Conservation (phyloP, 2,113 vertebrate genomes). For the Apteryx owenii region DNA sequence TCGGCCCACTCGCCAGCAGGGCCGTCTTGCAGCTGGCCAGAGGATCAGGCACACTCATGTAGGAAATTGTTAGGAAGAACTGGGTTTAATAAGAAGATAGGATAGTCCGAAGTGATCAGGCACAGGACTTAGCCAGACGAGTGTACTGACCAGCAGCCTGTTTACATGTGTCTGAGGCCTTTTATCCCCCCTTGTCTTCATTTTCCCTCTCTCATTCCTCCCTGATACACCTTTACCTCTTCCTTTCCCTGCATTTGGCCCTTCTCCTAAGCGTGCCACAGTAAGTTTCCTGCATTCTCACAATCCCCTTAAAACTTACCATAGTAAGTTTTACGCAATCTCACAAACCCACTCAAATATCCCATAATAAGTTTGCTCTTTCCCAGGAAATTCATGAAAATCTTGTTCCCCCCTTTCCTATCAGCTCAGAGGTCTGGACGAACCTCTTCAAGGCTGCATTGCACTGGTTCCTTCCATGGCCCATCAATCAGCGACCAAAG, state of each 20-base stretch:
- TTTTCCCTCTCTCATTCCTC: neutral
- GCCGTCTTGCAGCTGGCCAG: neutral
- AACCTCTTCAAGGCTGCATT: neutral
- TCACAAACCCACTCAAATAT: neutral
- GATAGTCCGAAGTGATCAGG: neutral
- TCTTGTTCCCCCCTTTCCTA: neutral
- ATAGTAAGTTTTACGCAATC: neutral
- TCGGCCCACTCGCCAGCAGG: neutral
- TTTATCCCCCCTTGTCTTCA: neutral
- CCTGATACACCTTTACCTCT: neutral
- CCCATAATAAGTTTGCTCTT: neutral
- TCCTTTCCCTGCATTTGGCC: neutral
- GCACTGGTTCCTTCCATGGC: neutral
- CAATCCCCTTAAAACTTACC: neutral
- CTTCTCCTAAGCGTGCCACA: neutral
- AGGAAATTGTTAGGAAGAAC: neutral
- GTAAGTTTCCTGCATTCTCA: neutral
- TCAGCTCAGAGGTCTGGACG: neutral
- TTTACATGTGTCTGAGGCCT: rapidly evolving
- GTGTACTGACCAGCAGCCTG: neutral
- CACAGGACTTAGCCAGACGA: neutral
- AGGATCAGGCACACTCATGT: neutral
- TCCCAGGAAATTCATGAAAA: neutral
- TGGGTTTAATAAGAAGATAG: neutral
- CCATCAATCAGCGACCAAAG: neutral